Percentiles rank a stretch among this genome's conserved stretches.
Conservation (phyloP, 2,797 vertebrate species). For the Lithobates sylvaticus region DNA sequence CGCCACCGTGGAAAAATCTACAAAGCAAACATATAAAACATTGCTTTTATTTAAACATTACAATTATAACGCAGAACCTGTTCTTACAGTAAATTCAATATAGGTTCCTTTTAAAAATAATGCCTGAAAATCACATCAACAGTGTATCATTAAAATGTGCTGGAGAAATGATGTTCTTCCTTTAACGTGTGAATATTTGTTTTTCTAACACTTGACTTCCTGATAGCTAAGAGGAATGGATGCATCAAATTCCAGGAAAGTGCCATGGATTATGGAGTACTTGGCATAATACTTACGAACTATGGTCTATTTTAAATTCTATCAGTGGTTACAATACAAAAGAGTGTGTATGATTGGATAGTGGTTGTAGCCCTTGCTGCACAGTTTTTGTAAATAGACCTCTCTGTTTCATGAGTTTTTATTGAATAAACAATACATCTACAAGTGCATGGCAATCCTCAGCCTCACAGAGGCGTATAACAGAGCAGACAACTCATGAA, state of each 20-base stretch:
- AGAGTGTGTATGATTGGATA: not conserved
- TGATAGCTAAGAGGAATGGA: not conserved
- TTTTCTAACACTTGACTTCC: not conserved
- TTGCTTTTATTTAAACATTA: no score
- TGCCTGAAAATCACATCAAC: not conserved
- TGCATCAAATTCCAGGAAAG: not conserved
- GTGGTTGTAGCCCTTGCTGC: not conserved
- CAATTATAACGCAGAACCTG: no score
- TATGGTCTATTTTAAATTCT: not conserved
- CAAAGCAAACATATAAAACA: no score
- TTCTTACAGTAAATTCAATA: no score
- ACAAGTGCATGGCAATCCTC: no score
- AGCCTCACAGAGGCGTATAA: no score
- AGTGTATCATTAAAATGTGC: not conserved
- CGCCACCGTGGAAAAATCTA: no score
- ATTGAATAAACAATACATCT: no score
- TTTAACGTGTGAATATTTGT: not conserved
- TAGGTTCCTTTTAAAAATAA: not conserved
- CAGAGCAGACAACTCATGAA: no score
- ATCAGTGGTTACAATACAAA: not conserved
- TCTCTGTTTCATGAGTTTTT: not conserved
- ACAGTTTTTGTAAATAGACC: not conserved
- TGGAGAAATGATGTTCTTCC: constrained; percentile 31
- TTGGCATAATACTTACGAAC: not conserved
- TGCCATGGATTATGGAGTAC: not conserved